These are phyloP conservation scores for Aproaerema taeniolella DNA, from an alignment of 2,888 invertebrate genomes.

Conservation along the genomic window DNA sequence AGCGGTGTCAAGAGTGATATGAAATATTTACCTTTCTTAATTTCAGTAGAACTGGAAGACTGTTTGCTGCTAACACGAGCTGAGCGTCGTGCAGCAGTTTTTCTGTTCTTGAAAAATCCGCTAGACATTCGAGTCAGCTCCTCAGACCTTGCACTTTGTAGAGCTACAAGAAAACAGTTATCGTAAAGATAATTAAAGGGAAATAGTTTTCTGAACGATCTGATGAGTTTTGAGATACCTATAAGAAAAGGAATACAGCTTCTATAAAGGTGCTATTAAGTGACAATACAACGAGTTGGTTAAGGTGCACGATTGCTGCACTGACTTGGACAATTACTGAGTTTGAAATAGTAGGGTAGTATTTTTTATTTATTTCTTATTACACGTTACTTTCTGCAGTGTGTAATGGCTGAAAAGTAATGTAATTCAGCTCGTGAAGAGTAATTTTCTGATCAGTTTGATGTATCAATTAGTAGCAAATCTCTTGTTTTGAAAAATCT, in stretches of 20 bases:
- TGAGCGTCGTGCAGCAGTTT: constrained; percentile 86
- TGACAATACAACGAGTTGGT: too few relatives aligned
- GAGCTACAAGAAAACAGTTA: constrained; percentile 65
- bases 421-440: too few relatives aligned
- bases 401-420: too few relatives aligned
- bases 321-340: too few relatives aligned
- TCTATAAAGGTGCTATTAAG: neutral
- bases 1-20: too few relatives aligned
- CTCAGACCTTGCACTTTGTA: constrained; percentile 58
- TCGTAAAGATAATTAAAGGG: neutral
- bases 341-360: too few relatives aligned
- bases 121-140: constrained; percentile 69
- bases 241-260: neutral
- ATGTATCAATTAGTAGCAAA: too few relatives aligned
- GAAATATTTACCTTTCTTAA: constrained; percentile 54
- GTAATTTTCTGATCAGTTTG: too few relatives aligned
- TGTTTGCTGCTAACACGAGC: constrained; percentile 81
- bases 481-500: too few relatives aligned
- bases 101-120: constrained; percentile 85
- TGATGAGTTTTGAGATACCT: neutral
- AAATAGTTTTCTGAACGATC: neutral
- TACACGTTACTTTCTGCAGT: too few relatives aligned
- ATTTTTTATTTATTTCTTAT: too few relatives aligned
- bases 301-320: too few relatives aligned
- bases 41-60: constrained; percentile 59